Base-by-base conservation (phyloP, 2,797 vertebrate genomes). In the Sebastiscus albofasciatus region DNA sequence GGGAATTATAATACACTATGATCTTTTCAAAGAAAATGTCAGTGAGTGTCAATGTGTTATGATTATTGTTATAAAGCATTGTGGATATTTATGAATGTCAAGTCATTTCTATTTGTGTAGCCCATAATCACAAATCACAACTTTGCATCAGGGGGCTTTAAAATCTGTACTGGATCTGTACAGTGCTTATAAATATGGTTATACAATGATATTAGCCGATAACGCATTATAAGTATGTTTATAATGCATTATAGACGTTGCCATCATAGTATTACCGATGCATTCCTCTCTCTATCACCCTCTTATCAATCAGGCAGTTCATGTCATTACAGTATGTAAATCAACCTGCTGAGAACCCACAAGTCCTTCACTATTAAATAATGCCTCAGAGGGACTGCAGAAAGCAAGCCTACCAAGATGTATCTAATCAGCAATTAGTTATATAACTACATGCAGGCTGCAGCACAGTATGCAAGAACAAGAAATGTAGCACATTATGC, bases 371-470 rank as follows among this genome's bases (percentile, higher is more conserved):
- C 18, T 29, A 61, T 26, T 66, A 60, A 67, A 61, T 69, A 70
- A 59, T 31, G 52, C 36, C 56, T 75, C 0, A 0, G 18, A 60
- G 24, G 13, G 55, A 22, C 54, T 24, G 9, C 31, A 83, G 64
- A 59, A 71, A 60, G 62, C 64, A 58, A 79, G 20, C 27, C 11
- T 16, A 60, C n/a, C 9, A 54, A 66, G 58, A 80, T 80, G 59
- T 34, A 62, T 71, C 65, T 16, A 74, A 27, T 80, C 72, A 72
- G 67, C 67, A 80, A 54, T 62, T 75, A 56, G 31, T 67, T 74
- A 69, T 20, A 34, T 52, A 36, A 71, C 64, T 11, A 60, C 67
- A 80, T 62, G 33, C 74, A 29, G 31, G 60, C 60, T 36, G 18
- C 31, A 83, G n/a, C 55, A 56, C 29, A 46, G 34, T 55, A 26